Conservation (phyloP, 2,113 vertebrate species). For the Aegotheles bennettii region DNA sequence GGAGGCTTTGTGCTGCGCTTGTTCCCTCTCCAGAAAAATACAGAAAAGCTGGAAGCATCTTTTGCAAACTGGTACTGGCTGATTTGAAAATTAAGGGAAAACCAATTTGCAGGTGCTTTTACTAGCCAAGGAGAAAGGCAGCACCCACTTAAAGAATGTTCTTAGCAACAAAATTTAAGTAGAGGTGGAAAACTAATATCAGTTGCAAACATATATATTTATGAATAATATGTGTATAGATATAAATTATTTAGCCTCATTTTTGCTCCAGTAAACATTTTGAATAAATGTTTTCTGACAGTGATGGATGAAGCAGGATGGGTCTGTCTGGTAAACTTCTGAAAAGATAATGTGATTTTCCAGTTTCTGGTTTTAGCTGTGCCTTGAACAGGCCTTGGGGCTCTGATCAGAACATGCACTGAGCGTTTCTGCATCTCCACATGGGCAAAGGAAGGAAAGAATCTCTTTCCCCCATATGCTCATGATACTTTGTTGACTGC, state of each 20-base stretch:
- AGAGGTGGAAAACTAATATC: not conserved
- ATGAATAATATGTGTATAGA: not conserved
- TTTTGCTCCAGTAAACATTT: not conserved
- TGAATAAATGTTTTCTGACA: not conserved
- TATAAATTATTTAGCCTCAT: not conserved
- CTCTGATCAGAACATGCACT: not conserved
- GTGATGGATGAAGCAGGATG: not conserved
- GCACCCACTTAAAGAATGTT: not conserved
- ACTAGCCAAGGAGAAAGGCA: not conserved
- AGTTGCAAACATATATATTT: not conserved
- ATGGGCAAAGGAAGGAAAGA: not conserved
- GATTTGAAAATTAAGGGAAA: not conserved
- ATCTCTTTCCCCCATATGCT: not conserved
- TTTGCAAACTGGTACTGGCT: not conserved
- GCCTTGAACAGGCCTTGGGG: not conserved
- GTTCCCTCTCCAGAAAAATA: not conserved
- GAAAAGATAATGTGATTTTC: not conserved
- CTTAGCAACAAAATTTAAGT: not conserved
- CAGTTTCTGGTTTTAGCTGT: not conserved
- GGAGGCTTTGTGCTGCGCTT: not conserved
- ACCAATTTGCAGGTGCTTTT: not conserved
- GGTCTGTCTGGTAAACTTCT: not conserved
- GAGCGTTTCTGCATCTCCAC: not conserved
- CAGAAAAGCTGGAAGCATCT: not conserved
- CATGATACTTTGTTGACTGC: not conserved